Evolutionary conservation across 2,113 vertebrate species (phyloP).

Genomic region (Morphnarchus princeps): DNA sequence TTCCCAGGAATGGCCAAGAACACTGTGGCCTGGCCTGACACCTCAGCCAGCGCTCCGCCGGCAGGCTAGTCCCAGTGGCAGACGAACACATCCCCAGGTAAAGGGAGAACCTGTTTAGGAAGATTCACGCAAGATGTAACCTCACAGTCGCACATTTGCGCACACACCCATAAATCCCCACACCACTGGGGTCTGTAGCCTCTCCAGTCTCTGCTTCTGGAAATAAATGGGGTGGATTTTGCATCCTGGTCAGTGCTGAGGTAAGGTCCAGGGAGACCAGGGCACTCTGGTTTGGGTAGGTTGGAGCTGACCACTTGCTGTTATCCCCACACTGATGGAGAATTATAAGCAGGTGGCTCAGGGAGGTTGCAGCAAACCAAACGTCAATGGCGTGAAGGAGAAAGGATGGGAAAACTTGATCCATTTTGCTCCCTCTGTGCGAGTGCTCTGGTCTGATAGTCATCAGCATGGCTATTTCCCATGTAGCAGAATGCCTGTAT

Average conservation of each 20-base stretch:
- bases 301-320: not conserved
- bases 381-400: not conserved
- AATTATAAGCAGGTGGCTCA: not conserved
- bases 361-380: not conserved
- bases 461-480: not conserved
- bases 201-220: not conserved
- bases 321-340: not conserved
- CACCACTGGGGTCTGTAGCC: not conserved
- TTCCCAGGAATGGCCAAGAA: not conserved
- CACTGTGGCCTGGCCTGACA: not conserved
- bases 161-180: not conserved
- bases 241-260: not conserved
- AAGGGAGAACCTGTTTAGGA: not conserved
- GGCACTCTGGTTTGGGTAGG: not conserved
- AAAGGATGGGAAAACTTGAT: not conserved
- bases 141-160: not conserved
- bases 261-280: not conserved
- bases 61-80: not conserved
- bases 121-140: not conserved
- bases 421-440: not conserved
- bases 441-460: not conserved
- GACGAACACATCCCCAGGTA: not conserved
- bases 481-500: not conserved
- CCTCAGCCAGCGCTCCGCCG: not conserved
- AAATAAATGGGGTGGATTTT: not conserved